These are phyloP conservation scores for Leptura quadrifasciata DNA, from an alignment of 2,888 invertebrate genomes.

Conservation along the genomic window DNA sequence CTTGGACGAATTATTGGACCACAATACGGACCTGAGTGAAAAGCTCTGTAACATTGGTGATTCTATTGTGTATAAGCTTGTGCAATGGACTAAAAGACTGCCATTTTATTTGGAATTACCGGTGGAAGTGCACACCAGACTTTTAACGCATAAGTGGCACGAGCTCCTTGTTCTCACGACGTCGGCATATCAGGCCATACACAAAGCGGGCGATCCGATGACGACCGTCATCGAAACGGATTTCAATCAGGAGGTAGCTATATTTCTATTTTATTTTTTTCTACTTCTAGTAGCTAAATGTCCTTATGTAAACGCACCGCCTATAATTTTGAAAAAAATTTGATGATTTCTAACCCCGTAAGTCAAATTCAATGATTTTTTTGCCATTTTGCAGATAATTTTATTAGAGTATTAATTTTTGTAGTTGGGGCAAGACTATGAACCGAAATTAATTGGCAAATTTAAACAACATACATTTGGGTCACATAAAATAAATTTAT, in stretches of 20 bases:
- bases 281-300: background rate
- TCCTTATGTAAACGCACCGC: background rate
- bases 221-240: conserved; percentile 81
- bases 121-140: conserved; percentile 95
- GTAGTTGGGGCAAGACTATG: too few species aligned
- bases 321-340: too few species aligned
- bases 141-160: conserved; percentile 98
- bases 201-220: conserved; percentile 72
- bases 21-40: conserved; percentile 92
- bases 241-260: conserved; percentile 88
- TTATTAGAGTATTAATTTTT: too few species aligned
- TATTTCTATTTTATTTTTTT: conserved; percentile 3
- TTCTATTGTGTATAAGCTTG: conserved; percentile 98
- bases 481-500: too few species aligned
- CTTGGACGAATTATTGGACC: conserved; percentile 92
- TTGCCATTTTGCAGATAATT: too few species aligned
- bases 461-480: too few species aligned
- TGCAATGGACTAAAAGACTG: conserved; percentile 98
- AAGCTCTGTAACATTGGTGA: conserved; percentile 97
- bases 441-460: too few species aligned
- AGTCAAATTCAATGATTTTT: too few species aligned
- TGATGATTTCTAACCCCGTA: too few species aligned
- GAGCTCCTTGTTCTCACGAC: conserved; percentile 95
- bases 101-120: conserved; percentile 98
- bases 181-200: conserved; percentile 94